Evolutionary conservation across 1,140 invertebrate genomes (phyloP).

Genomic region (Batillaria attramentaria): DNA sequence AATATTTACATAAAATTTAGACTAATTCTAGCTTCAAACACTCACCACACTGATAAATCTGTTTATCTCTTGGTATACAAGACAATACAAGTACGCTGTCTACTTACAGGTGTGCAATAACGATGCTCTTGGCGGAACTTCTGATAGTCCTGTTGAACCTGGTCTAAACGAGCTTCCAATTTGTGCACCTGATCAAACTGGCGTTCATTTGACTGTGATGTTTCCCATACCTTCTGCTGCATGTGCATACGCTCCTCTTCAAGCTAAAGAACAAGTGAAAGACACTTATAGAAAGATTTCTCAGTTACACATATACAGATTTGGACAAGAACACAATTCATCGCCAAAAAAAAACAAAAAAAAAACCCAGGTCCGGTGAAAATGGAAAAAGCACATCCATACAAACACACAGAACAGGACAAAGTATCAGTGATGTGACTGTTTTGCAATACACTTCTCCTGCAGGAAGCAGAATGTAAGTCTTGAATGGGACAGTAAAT

Average conservation of each 20-base stretch:
- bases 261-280: neutral
- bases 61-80: neutral
- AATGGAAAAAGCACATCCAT: neutral
- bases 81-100: neutral
- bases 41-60: too few relatives aligned
- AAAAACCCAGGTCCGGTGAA: neutral
- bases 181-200: conserved; percentile 29
- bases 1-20: too few relatives aligned
- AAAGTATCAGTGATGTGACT: neutral
- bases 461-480: too few relatives aligned
- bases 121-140: conserved; percentile 29
- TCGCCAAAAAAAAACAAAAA: neutral
- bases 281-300: too few relatives aligned
- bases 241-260: conserved; percentile 29
- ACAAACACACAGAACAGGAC: neutral
- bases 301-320: too few relatives aligned
- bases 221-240: conserved; percentile 29
- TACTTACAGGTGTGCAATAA: conserved; percentile 17
- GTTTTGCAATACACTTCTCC: too few relatives aligned
- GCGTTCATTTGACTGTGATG: conserved; percentile 5
- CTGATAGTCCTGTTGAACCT: conserved; percentile 17
- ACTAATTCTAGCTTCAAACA: too few relatives aligned
- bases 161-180: conserved; percentile 21
- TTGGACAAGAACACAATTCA: neutral
- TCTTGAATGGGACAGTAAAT: too few relatives aligned